Conservation (phyloP, 2,888 invertebrate species). For the Calameuta pallipes region DNA sequence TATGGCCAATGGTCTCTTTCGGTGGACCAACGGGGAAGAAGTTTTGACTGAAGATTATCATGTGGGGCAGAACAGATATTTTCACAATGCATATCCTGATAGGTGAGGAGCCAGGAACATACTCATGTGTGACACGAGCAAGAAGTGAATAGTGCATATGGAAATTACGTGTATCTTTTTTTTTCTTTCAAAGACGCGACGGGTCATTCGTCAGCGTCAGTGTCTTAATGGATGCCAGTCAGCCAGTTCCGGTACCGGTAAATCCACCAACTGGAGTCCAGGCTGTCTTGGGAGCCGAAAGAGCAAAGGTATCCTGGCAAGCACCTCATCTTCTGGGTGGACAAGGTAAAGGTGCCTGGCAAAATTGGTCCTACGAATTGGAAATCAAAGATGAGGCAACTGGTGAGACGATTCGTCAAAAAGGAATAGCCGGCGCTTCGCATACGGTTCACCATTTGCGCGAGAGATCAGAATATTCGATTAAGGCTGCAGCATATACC, state of each 20-base stretch:
- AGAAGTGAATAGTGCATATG: background rate
- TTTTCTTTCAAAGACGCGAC: conserved; percentile 50
- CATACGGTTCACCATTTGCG: conserved; percentile 77
- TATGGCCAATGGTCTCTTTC: conserved; percentile 81
- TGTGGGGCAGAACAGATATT: conserved; percentile 75
- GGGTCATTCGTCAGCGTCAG: conserved; percentile 69
- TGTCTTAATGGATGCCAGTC: conserved; percentile 69
- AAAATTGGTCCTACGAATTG: conserved; percentile 84
- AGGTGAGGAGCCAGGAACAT: conserved; percentile 51
- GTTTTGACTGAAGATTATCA: conserved; percentile 85
- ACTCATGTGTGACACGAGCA: background rate
- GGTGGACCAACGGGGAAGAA: conserved; percentile 86
- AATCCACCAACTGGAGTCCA: conserved; percentile 84
- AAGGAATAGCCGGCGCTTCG: conserved; percentile 71
- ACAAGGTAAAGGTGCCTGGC: conserved; percentile 75
- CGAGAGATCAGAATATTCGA: conserved; percentile 80
- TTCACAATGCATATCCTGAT: conserved; percentile 80
- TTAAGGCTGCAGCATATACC: conserved; percentile 85
- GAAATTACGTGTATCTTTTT: conserved; percentile 28
- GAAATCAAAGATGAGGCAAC: conserved; percentile 72
- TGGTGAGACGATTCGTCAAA: conserved; percentile 63
- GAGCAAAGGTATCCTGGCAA: conserved; percentile 85
- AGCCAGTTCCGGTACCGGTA: conserved; percentile 83
- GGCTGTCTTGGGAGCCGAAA: conserved; percentile 81
- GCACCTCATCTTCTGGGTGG: conserved; percentile 80